Percentiles rank a stretch among this genome's conserved stretches.
Conservation (phyloP, 2,797 vertebrate species). For the Callimico goeldii region DNA sequence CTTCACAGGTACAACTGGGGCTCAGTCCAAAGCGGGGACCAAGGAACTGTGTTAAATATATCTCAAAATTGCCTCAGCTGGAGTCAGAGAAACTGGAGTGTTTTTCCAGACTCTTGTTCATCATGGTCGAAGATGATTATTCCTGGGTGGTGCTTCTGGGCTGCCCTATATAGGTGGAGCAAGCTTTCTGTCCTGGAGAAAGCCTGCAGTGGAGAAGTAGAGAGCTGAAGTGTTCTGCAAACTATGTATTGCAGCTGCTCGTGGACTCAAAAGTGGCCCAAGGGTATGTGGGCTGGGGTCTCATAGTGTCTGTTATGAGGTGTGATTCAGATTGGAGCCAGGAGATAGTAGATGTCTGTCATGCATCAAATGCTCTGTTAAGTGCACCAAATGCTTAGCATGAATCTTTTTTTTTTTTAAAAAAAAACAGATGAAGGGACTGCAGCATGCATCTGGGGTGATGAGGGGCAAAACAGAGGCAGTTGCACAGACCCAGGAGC, state of each 20-base stretch:
- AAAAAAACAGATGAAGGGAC: not conserved
- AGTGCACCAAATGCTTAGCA: not conserved
- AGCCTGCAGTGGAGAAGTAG: not conserved
- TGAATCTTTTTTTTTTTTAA: no score
- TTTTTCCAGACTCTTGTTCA: not conserved
- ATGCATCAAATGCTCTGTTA: not conserved
- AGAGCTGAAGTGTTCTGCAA: not conserved
- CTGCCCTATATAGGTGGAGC: not conserved
- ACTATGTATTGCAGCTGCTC: not conserved
- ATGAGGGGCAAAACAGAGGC: not conserved
- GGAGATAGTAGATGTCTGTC: not conserved
- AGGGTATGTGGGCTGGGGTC: not conserved
- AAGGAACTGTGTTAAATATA: not conserved
- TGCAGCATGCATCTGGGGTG: not conserved
- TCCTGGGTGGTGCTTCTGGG: not conserved
- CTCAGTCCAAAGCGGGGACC: not conserved
- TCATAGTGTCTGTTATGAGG: not conserved
- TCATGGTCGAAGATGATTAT: not conserved
- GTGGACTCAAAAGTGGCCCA: not conserved
- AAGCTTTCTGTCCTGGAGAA: not conserved
- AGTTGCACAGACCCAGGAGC: not conserved
- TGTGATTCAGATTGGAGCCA: accelerated
- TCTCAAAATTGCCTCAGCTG: not conserved
- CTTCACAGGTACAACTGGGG: not conserved
- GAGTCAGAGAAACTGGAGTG: not conserved